phyloP scores from a whole-genome alignment of 2,797 vertebrate species.

The Pogoniulus pusillus region DNA sequence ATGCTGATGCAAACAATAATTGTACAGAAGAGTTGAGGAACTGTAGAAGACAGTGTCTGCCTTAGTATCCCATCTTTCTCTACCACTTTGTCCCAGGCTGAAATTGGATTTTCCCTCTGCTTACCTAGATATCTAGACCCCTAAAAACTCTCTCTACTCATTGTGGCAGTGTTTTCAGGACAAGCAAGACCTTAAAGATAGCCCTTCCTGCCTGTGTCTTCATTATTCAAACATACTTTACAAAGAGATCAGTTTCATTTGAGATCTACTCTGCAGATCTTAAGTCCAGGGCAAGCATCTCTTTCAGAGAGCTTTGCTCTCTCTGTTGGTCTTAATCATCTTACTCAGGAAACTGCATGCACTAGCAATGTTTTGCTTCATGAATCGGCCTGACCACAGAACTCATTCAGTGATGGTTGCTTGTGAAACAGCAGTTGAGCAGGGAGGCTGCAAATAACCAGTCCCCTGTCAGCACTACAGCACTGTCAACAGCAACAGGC shows the following conservation, averaged over 20 bases:
- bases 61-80: not conserved
- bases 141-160: not conserved
- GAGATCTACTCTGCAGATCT: not conserved
- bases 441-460: not conserved
- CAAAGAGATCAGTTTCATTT: not conserved
- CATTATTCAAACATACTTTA: not conserved
- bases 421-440: not conserved
- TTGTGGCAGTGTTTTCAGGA: not conserved
- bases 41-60: not conserved
- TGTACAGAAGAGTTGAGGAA: not conserved
- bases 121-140: not conserved
- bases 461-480: not conserved
- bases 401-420: not conserved
- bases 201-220: not conserved
- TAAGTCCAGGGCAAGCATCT: not conserved
- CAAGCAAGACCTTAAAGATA: not conserved
- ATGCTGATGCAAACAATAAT: not conserved
- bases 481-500: not conserved
- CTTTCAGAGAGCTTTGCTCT: not conserved
- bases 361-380: conserved; percentile 19
- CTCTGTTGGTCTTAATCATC: not conserved
- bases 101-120: not conserved
- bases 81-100: not conserved
- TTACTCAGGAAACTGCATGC: not conserved
- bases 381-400: not conserved